Evolutionary conservation across 1,140 invertebrate species (phyloP).

Genomic region (Pseudobourletiella spinata): DNA sequence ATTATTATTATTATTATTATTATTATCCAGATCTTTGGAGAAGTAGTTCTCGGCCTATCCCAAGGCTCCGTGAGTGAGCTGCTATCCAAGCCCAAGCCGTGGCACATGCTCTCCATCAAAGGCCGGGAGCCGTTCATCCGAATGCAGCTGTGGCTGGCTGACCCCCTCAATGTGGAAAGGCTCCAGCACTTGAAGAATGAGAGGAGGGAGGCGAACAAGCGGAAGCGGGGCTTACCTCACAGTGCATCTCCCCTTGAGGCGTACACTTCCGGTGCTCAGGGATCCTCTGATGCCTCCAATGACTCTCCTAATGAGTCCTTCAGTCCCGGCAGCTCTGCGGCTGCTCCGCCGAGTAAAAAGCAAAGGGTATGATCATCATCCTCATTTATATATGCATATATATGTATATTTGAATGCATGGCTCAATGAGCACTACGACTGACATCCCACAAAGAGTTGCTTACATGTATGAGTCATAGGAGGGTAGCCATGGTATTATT

Average conservation of each 20-base stretch:
- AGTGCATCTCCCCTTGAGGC: constrained; percentile 33
- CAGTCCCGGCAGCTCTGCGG: constrained; percentile 65
- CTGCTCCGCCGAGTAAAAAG: constrained; percentile 38
- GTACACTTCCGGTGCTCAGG: constrained; percentile 48
- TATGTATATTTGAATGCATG: too few relatives aligned
- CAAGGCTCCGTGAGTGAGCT: constrained; percentile 96
- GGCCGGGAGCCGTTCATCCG: constrained; percentile 95
- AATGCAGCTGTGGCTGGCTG: constrained; percentile 95
- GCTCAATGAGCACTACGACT: too few relatives aligned
- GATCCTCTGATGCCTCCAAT: constrained; percentile 75
- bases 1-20: too few relatives aligned
- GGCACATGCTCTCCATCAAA: constrained; percentile 98
- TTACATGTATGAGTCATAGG: too few relatives aligned
- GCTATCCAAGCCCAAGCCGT: constrained; percentile 94
- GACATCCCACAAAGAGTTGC: too few relatives aligned
- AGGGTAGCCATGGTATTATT: too few relatives aligned
- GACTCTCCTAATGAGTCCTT: constrained; percentile 83
- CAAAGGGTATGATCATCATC: constrained; percentile 28
- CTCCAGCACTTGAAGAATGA: constrained; percentile 79
- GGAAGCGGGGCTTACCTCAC: constrained; percentile 56
- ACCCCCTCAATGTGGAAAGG: constrained; percentile 83
- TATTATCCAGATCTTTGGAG: constrained; percentile 94
- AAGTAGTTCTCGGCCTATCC: constrained; percentile 88
- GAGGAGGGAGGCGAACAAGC: constrained; percentile 76
- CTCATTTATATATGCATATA: too few relatives aligned